These are phyloP conservation scores for Tympanuchus pallidicinctus DNA, from an alignment of 2,113 vertebrate genomes.

Conservation along the genomic window DNA sequence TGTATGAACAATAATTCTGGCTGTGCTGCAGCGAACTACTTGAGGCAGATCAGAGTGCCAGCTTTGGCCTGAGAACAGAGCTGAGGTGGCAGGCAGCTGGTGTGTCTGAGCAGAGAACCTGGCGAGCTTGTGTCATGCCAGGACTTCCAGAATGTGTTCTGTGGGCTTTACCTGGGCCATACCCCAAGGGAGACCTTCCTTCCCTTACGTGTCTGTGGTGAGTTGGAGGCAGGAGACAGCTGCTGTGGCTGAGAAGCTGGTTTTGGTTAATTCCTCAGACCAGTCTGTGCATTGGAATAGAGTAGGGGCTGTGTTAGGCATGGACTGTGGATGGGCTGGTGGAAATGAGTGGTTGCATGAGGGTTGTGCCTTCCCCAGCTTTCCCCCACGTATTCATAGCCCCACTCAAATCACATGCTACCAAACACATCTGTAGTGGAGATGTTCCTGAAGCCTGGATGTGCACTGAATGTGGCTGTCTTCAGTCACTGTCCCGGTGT, in stretches of 20 bases:
- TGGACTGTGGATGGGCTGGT: neutral
- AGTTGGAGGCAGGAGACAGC: neutral
- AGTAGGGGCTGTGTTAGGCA: neutral
- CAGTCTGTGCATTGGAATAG: neutral
- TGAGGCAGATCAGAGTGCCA: neutral
- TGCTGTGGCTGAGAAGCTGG: neutral
- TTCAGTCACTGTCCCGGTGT: neutral
- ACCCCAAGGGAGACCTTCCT: neutral
- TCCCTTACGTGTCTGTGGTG: rapidly evolving
- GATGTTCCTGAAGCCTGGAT: neutral
- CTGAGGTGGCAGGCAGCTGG: neutral
- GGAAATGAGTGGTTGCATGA: neutral
- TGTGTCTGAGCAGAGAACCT: neutral
- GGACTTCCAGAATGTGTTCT: neutral
- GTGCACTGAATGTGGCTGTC: neutral
- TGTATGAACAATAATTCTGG: neutral
- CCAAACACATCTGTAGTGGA: neutral
- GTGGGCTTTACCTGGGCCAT: neutral
- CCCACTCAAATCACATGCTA: neutral
- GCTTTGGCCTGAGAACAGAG: neutral
- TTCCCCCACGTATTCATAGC: neutral
- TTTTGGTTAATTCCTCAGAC: neutral
- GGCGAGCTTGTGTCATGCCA: neutral
- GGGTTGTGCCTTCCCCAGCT: neutral
- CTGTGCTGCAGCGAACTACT: neutral